Evolutionary conservation across 2,797 vertebrate species (phyloP).

Genomic region (Protosalanx chinensis): DNA sequence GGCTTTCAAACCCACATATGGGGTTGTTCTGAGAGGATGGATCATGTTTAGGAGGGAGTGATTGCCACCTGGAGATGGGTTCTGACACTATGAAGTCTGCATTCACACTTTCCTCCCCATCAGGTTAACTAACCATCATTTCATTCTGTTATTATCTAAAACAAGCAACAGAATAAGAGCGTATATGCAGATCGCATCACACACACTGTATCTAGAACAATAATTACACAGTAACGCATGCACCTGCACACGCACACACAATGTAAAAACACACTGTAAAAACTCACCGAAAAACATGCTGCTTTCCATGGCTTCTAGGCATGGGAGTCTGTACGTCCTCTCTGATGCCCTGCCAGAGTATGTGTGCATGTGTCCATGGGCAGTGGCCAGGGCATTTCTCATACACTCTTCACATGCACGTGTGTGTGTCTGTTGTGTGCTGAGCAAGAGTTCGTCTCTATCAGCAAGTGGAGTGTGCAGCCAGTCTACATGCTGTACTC

Average conservation of each 20-base stretch:
- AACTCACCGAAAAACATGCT: conserved; percentile 99
- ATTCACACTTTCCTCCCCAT: conserved; percentile 23
- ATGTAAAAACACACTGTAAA: conserved; percentile 13
- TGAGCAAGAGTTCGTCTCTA: conserved; percentile 22
- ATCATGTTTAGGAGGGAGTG: conserved; percentile 9
- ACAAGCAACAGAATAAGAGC: conserved; percentile 29
- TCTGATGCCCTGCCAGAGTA: conserved; percentile 77
- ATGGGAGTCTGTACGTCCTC: conserved; percentile 76
- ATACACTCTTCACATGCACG: conserved; percentile 54
- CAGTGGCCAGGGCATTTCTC: conserved; percentile 67
- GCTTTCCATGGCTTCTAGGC: conserved; percentile 84
- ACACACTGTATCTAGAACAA: conserved; percentile 24
- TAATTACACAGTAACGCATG: conserved; percentile 20
- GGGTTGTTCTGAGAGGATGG: conserved; percentile 1
- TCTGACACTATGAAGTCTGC: conserved; percentile 3
- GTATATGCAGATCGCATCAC: too few species aligned
- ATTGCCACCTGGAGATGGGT: too few species aligned
- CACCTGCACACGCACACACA: conserved; percentile 10
- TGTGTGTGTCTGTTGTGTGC: conserved; percentile 30
- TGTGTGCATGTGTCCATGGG: conserved; percentile 69
- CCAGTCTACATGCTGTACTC: conserved; percentile 51
- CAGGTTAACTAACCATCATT: conserved; percentile 20
- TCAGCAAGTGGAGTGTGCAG: conserved; percentile 49
- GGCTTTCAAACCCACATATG: conserved; percentile 13
- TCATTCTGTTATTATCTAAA: conserved; percentile 33